These are phyloP conservation scores for Melanargia galathea DNA, from an alignment of 2,888 invertebrate species.

Conservation along the genomic window DNA sequence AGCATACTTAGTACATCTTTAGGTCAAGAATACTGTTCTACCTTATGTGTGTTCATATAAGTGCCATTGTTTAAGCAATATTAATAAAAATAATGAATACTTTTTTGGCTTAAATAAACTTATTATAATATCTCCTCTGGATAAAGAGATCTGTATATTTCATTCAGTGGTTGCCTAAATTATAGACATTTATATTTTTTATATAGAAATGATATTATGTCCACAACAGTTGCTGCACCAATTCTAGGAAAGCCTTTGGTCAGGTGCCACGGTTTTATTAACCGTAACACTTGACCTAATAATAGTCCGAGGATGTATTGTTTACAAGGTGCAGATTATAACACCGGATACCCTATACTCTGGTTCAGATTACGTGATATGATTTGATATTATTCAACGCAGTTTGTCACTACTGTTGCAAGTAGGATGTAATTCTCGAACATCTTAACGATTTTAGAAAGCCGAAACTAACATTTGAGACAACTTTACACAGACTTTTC, in stretches of 20 bases:
- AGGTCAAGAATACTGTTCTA: no score
- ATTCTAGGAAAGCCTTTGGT: constrained; percentile 12
- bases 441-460: constrained; percentile 23
- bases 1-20: background rate
- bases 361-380: constrained; percentile 18
- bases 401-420: constrained; percentile 9
- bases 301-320: constrained; percentile 23
- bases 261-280: constrained; percentile 18
- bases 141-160: no score
- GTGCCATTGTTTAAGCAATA: no score
- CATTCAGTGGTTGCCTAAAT: no score
- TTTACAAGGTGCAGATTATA: constrained; percentile 23
- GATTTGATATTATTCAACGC: constrained; percentile 21
- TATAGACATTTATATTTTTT: background rate
- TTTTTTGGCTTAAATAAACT: no score
- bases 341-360: constrained; percentile 10
- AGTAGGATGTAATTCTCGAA: constrained; percentile 11
- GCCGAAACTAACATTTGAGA: constrained; percentile 13
- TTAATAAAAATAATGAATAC: no score
- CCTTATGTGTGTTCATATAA: no score
- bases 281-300: constrained; percentile 26
- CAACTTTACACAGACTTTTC: constrained; percentile 15
- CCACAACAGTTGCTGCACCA: background rate
- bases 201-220: background rate
- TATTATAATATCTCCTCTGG: no score